phyloP scores from a whole-genome alignment of 2,797 vertebrate species.

The Gouania willdenowi region DNA sequence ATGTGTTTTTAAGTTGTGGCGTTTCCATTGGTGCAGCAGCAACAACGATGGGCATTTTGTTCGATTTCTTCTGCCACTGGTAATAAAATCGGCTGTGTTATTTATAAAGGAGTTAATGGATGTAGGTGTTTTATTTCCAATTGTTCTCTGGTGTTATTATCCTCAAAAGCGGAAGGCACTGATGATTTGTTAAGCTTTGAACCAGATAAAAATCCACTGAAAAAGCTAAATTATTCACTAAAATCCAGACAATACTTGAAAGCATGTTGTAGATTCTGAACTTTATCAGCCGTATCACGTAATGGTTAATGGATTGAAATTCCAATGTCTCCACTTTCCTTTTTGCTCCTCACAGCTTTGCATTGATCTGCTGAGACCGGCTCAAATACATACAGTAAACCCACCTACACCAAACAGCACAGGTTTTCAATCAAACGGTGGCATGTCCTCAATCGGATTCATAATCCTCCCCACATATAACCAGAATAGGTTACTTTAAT shows the following conservation, averaged over 20 bases:
- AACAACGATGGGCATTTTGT: neutral
- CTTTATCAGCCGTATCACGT: conserved; percentile 13
- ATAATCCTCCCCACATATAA: too few relatives aligned
- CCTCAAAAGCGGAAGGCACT: conserved; percentile 49
- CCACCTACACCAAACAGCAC: neutral
- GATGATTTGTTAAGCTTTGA: conserved; percentile 64
- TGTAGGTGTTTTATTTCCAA: conserved; percentile 28
- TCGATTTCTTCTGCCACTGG: too few relatives aligned
- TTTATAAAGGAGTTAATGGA: conserved; percentile 26
- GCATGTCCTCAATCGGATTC: neutral
- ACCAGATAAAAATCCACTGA: too few relatives aligned
- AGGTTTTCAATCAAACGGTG: neutral
- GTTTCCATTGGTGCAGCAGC: conserved; percentile 34
- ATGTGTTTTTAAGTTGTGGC: conserved; percentile 32
- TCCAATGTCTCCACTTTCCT: neutral
- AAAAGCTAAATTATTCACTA: conserved; percentile 57
- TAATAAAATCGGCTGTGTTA: too few relatives aligned
- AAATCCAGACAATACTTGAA: conserved; percentile 16
- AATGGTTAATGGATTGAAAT: conserved; percentile 2
- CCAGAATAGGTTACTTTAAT: too few relatives aligned
- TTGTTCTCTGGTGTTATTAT: conserved; percentile 48
- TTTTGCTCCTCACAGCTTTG: neutral
- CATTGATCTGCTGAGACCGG: conserved; percentile 1
- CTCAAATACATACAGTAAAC: neutral
- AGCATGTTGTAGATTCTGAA: conserved; percentile 21